These are phyloP conservation scores for Ancistrus triradiatus DNA, from an alignment of 2,113 vertebrate genomes.

Conservation along the genomic window DNA sequence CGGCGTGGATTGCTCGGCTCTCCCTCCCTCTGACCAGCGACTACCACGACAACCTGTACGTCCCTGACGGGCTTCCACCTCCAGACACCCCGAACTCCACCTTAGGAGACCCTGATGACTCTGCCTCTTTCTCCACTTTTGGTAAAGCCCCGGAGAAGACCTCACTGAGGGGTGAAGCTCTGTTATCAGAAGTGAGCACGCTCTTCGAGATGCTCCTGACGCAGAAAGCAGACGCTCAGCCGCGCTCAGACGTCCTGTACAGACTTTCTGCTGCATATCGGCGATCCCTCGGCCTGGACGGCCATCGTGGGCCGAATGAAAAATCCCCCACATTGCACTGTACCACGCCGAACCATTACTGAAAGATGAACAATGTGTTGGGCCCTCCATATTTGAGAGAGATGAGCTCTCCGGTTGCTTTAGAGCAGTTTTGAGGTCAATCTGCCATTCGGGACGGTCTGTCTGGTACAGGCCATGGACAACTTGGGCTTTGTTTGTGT, in stretches of 20 bases:
- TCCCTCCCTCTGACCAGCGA: constrained; percentile 78
- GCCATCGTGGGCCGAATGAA: constrained; percentile 34
- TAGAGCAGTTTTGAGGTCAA: not conserved
- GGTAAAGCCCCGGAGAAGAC: constrained; percentile 75
- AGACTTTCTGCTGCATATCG: constrained; percentile 79
- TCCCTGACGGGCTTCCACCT: constrained; percentile 59
- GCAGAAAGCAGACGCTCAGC: constrained; percentile 75
- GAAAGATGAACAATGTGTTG: no score
- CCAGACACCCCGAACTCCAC: constrained; percentile 48
- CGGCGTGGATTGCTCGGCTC: constrained; percentile 83
- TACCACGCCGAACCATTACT: constrained; percentile 13
- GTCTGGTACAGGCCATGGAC: constrained; percentile 29
- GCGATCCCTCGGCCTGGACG: constrained; percentile 74
- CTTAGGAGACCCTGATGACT: constrained; percentile 57
- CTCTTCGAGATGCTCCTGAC: constrained; percentile 88
- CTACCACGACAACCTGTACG: constrained; percentile 90
- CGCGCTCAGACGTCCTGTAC: constrained; percentile 74
- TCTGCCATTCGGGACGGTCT: constrained; percentile 13
- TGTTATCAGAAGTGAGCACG: constrained; percentile 89
- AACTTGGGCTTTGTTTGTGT: no score
- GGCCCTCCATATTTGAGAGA: no score
- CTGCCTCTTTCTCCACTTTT: constrained; percentile 85
- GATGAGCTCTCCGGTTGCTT: no score
- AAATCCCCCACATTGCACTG: constrained; percentile 37
- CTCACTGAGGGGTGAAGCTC: constrained; percentile 68